These are phyloP conservation scores for Spodoptera exigua DNA, from an alignment of 2,888 invertebrate genomes.

Conservation along the genomic window DNA sequence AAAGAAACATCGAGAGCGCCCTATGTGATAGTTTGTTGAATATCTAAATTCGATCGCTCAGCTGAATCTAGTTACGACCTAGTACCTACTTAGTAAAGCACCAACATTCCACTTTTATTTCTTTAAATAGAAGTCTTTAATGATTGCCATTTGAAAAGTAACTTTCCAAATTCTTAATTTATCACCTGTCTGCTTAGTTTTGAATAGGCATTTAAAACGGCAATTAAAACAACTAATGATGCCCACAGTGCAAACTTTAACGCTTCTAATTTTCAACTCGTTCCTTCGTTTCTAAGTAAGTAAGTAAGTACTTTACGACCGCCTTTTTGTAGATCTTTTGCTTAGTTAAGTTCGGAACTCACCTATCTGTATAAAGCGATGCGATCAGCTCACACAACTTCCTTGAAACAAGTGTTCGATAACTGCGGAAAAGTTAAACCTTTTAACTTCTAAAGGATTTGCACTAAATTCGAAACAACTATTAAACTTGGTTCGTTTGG, in stretches of 20 bases:
- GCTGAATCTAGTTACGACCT: constrained; percentile 40
- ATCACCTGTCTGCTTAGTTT: constrained; percentile 32
- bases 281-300: background rate
- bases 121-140: constrained; percentile 15
- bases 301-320: constrained; percentile 8
- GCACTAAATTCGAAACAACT: constrained; percentile 61
- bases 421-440: constrained; percentile 61
- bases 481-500: constrained; percentile 53
- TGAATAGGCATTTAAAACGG: constrained; percentile 42
- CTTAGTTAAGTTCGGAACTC: constrained; percentile 46
- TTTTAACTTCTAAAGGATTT: constrained; percentile 63
- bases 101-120: constrained; percentile 24
- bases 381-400: constrained; percentile 48
- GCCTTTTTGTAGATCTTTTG: constrained; percentile 38
- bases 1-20: constrained; percentile 48
- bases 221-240: constrained; percentile 48
- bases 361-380: constrained; percentile 49
- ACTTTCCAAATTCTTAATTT: constrained; percentile 30
- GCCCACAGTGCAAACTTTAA: constrained; percentile 38
- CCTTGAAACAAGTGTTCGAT: constrained; percentile 60
- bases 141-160: constrained; percentile 28
- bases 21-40: constrained; percentile 34
- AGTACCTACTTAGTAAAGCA: background rate
- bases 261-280: constrained; percentile 40
- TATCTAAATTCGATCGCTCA: constrained; percentile 52